Conservation (phyloP, 1,140 invertebrate species). For the Platyura marginata region DNA sequence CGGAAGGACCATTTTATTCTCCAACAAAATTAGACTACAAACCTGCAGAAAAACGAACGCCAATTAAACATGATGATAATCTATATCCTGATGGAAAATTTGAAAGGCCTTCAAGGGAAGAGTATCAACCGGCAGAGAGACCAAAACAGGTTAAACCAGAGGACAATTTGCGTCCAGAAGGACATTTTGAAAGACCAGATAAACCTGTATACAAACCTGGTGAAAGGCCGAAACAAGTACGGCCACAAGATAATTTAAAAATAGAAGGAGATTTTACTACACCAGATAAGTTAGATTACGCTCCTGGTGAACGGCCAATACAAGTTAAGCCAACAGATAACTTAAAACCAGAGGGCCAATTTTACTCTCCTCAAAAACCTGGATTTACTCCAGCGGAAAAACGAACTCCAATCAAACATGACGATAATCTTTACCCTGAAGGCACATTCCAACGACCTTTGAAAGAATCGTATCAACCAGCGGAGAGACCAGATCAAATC, state of each 20-base stretch:
- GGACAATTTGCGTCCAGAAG: conserved; percentile 34
- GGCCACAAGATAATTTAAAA: conserved; percentile 34
- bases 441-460: conserved; percentile 39
- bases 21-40: conserved; percentile 23
- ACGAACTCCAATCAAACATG: conserved; percentile 30
- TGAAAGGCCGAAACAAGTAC: conserved; percentile 16
- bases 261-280: conserved; percentile 36
- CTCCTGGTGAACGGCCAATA: conserved; percentile 19
- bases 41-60: conserved; percentile 26
- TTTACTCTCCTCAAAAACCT: conserved; percentile 4
- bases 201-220: conserved; percentile 12
- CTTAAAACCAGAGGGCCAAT: conserved; percentile 31
- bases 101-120: conserved; percentile 14
- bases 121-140: conserved; percentile 12
- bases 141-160: conserved; percentile 12
- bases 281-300: conserved; percentile 23
- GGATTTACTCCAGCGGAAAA: conserved; percentile 29
- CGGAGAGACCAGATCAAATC: conserved; percentile 31
- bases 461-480: conserved; percentile 31
- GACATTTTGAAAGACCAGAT: conserved; percentile 27
- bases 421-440: conserved; percentile 39
- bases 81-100: conserved; percentile 35
- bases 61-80: conserved; percentile 36
- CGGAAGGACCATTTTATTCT: conserved; percentile 35
- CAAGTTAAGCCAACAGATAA: conserved; percentile 29